Base-by-base conservation (phyloP, 1,140 invertebrate species). In the Proctacanthus coquilletti region DNA sequence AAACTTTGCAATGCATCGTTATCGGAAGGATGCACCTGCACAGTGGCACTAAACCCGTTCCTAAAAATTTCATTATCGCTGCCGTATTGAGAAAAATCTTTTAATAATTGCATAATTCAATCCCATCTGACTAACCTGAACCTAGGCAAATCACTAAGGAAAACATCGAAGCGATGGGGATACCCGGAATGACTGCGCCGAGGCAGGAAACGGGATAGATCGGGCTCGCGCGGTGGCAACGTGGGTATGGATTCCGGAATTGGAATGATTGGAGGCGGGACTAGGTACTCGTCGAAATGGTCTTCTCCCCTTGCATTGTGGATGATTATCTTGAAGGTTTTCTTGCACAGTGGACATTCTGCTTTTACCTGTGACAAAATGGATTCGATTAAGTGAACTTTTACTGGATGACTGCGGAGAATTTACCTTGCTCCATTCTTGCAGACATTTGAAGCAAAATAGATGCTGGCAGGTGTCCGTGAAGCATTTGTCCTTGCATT, bases 321-420 rank as follows among this genome's bases (percentile, higher is more conserved):
- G 45, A 93, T 85, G 23, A 95, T 94, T 4, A 79, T 82, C 46
- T 76, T 82, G 54, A 95, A 94, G 4, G 72, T 71, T 52, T 89
- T 83, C 49, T 95, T 94, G 62, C 92, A 96, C 0, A 96, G 63
- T 4, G 92, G 92, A 62, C 92, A 96, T 52, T 87, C 88, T 10
- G 86, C 71, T 62, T 94, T 93, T 6, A 93, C 79, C 72, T 76
- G 51, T 13, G 53, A 45, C 50, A 42, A 34, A 47, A 54, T 20
- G 42, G 27, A 38, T 35, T 43, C 6, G 18, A 35, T 34, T 18
- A 40, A 34, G 3, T 15, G 27, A 23, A 18, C n/a, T 34, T 9
- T 5, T 29, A 9, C 9, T 3, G 8, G 19, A 17, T 0, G 4
- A 3, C 15, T 27, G 8, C n/a, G 1, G 39, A 13, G 20, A 37